Conservation (phyloP, 92 coral and sea anemone species). For the Epizoanthus fatuus region DNA sequence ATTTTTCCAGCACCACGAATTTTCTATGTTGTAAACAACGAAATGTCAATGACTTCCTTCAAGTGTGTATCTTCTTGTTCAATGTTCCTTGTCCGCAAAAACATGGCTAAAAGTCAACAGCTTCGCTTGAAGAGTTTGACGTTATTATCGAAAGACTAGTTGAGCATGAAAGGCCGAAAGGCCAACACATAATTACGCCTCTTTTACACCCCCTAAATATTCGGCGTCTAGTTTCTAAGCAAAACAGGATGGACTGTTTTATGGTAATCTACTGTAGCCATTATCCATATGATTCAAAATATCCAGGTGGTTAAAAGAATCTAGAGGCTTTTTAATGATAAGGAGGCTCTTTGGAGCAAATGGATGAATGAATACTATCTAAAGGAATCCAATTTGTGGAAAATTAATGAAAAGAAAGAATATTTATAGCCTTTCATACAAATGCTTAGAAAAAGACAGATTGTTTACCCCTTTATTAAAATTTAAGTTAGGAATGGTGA, state of each 20-base stretch:
- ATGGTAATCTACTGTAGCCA: slow-evolving; percentile 21
- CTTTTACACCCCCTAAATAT: slow-evolving; percentile 24
- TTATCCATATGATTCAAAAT: slow-evolving; percentile 41
- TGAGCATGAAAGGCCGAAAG: slow-evolving; percentile 5
- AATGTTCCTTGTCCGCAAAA: neutral
- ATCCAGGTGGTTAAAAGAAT: too few relatives aligned
- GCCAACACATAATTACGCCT: slow-evolving; percentile 32
- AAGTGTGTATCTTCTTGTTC: neutral
- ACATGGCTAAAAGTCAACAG: slow-evolving; percentile 6
- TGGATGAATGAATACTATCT: too few relatives aligned
- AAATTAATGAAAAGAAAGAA: too few relatives aligned
- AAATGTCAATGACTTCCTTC: neutral
- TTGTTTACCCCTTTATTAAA: too few relatives aligned
- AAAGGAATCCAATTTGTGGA: too few relatives aligned
- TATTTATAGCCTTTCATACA: too few relatives aligned
- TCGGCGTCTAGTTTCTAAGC: slow-evolving; percentile 12
- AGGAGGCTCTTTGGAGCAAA: too few relatives aligned
- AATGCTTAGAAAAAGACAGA: too few relatives aligned
- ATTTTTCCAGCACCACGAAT: neutral
- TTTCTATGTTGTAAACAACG: slow-evolving; percentile 11
- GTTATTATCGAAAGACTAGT: neutral
- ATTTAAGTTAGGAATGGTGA: too few relatives aligned
- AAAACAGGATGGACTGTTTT: slow-evolving; percentile 37
- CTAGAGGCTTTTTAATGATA: too few relatives aligned
- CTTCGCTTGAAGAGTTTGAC: slow-evolving; percentile 19